phyloP scores from a whole-genome alignment of 1,140 invertebrate species.

The Pseudomyrmex cubaensis region DNA sequence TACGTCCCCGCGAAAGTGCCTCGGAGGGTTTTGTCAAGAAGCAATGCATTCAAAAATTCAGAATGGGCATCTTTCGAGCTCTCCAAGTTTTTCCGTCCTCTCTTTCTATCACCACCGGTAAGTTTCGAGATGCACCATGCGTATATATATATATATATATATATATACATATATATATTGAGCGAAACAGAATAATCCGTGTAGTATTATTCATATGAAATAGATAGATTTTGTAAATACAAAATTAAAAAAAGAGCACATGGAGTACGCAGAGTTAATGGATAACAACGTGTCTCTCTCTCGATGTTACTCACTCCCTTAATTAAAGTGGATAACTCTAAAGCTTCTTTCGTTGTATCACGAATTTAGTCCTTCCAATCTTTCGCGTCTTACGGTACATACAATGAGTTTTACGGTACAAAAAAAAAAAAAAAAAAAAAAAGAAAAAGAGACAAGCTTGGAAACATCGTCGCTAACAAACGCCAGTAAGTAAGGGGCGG shows the following conservation, averaged over 20 bases:
- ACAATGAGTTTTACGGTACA: conserved; percentile 1
- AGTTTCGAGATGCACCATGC: background rate
- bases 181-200: background rate
- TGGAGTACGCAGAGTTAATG: too few relatives aligned
- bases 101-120: background rate
- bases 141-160: too few relatives aligned
- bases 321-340: conserved; percentile 12
- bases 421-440: background rate
- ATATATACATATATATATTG: background rate
- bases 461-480: conserved; percentile 9
- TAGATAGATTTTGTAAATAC: background rate
- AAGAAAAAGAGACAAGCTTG: conserved; percentile 2
- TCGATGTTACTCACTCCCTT: conserved; percentile 5
- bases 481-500: conserved; percentile 18
- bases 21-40: conserved; percentile 40
- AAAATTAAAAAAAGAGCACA: too few relatives aligned
- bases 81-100: conserved; percentile 1
- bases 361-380: conserved; percentile 21
- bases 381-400: background rate
- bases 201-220: conserved; percentile 16
- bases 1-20: conserved; percentile 2
- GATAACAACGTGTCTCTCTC: too few relatives aligned
- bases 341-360: conserved; percentile 10
- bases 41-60: conserved; percentile 39
- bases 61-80: conserved; percentile 23